Conservation (phyloP, 1,140 invertebrate genomes). For the Hestina assimilis region DNA sequence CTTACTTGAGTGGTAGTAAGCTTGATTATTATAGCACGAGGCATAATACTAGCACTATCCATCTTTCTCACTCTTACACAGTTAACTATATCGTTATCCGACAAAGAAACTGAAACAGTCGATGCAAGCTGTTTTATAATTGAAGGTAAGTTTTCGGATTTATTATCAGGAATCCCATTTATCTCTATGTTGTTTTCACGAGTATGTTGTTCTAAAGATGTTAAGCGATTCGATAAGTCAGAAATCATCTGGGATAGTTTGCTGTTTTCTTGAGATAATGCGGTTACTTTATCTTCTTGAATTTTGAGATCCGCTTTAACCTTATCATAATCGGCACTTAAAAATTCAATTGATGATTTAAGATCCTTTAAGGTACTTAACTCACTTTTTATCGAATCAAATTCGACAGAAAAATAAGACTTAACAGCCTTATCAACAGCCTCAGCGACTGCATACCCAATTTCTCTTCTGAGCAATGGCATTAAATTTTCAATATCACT, state of each 20-base stretch:
- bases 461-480: not conserved
- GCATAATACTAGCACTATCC: not conserved
- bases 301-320: no score
- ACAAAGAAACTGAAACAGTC: not conserved
- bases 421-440: slow-evolving; percentile 1
- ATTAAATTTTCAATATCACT: not conserved
- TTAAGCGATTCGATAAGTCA: not conserved
- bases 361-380: no score
- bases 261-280: no score
- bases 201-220: not conserved
- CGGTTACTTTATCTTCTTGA: no score
- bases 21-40: not conserved
- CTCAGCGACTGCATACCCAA: not conserved
- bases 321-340: no score
- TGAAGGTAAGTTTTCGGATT: not conserved
- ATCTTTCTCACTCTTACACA: not conserved
- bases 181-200: not conserved
- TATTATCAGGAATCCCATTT: no score
- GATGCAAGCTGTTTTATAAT: not conserved
- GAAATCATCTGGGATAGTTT: no score
- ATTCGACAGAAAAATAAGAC: not conserved
- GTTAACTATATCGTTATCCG: not conserved
- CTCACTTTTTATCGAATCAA: not conserved
- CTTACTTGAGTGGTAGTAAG: not conserved
- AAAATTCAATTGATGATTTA: no score